A percentile compares a stretch with the other conserved stretches of the same genome.
Conservation (phyloP, 2,888 invertebrate species). For the Apamea monoglypha region DNA sequence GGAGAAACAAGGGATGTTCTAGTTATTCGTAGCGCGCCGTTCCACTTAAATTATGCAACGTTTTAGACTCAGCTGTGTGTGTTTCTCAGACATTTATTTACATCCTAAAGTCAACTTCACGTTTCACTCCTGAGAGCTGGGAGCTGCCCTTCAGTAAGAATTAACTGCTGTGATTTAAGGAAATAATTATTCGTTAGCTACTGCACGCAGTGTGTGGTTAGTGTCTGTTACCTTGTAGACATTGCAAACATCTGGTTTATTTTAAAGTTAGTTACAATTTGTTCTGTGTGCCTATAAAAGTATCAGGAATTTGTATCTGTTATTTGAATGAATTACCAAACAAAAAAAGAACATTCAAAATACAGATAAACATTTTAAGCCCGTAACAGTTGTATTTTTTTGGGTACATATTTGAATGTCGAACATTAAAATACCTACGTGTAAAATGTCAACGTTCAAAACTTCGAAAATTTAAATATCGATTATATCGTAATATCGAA, state of each 20-base stretch:
- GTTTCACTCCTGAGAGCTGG: constrained; percentile 4
- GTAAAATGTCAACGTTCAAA: no score
- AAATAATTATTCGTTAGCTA: constrained; percentile 46
- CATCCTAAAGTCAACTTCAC: constrained; percentile 54
- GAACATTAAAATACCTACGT: no score
- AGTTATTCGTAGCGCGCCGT: constrained; percentile 58
- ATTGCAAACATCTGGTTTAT: neutral
- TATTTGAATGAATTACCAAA: neutral
- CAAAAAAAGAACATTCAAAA: neutral
- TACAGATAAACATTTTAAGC: neutral
- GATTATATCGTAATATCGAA: no score
- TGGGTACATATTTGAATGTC: no score
- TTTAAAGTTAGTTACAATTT: constrained; percentile 1
- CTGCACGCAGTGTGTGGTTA: neutral
- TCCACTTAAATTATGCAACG: constrained; percentile 64
- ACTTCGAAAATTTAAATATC: no score
- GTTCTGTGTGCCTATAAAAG: neutral
- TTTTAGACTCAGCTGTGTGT: constrained; percentile 44
- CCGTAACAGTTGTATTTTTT: neutral
- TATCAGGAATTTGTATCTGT: neutral
- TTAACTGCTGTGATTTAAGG: constrained; percentile 39
- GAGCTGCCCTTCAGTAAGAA: constrained; percentile 22
- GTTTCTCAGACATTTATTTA: constrained; percentile 52
- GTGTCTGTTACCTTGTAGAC: neutral
- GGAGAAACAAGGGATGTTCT: constrained; percentile 55